These are phyloP conservation scores for Argynnis bischoffii DNA, from an alignment of 2,888 invertebrate genomes.

Conservation along the genomic window DNA sequence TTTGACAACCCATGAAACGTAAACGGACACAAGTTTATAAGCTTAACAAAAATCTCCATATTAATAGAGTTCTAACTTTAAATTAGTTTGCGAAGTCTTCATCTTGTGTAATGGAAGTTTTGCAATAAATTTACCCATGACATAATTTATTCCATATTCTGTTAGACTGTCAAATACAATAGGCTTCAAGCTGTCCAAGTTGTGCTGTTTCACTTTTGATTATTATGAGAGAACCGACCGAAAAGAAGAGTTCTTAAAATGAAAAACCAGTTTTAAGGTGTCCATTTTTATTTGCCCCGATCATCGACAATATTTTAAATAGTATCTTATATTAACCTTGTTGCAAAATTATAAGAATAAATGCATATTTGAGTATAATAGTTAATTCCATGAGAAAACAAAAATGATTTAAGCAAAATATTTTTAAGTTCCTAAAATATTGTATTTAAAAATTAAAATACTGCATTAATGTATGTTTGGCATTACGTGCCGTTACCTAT, in stretches of 20 bases:
- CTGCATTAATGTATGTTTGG: neutral
- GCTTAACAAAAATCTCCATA: conserved; percentile 68
- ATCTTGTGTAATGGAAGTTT: conserved; percentile 37
- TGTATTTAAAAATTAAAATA: neutral
- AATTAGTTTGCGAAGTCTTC: conserved; percentile 21
- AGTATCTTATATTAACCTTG: no score
- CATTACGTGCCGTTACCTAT: neutral
- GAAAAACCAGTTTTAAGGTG: conserved; percentile 6
- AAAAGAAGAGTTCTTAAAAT: neutral
- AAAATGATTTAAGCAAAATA: no score
- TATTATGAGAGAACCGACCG: neutral
- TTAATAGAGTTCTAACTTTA: conserved; percentile 24
- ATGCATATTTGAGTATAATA: no score
- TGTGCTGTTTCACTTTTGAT: neutral
- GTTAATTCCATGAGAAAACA: no score
- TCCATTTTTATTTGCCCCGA: neutral
- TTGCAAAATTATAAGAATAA: no score
- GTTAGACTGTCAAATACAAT: conserved; percentile 1
- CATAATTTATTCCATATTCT: conserved; percentile 31
- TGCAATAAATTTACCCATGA: conserved; percentile 41
- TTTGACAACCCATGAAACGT: conserved; percentile 65
- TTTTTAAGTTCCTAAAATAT: no score
- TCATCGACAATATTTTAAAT: neutral
- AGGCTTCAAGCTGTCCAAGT: neutral
- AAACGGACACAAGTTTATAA: conserved; percentile 57